Base-by-base conservation (phyloP, 2,797 vertebrate species). In the Falco concolor region DNA sequence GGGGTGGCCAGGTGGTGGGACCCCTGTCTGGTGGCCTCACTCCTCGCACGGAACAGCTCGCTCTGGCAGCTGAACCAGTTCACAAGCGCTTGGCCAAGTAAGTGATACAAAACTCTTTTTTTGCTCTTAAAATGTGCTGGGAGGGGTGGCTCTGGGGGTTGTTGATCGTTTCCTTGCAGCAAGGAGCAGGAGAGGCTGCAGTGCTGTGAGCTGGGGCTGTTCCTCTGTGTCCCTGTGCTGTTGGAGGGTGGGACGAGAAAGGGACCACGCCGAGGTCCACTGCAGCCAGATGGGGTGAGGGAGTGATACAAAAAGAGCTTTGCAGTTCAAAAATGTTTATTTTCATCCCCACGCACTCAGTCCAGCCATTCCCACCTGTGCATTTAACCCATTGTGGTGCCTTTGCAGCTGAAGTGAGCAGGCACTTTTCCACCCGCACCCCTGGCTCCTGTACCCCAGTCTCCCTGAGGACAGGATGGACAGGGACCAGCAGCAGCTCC, bases 21-120 rank as follows among this genome's bases (percentile, higher is more conserved):
- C 70, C 42, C 60, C 25, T 1, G 1, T 28, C 28, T 3, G 1
- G 32, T 44, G 73, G 76, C 80, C 85, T 78, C 16, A 0, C 36
- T 89, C 36, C 30, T 45, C 0, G 0, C 7, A 2, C 1, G 2
- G 60, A 28, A 21, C 4, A 1, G 38, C 20, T 83, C 1, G 0
- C 44, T 76, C 45, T 0, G 0, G 44, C 14, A 2, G 63, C 56
- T 89, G 63, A 47, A 81, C 63, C 76, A 0, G 0, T 47, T 60
- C 6, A 2, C 40, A 30, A 54, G 56, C 0, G 0, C 77, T 89
- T 2, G 0, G 63, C 32, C 82, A 88, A 78, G 96, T 97, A 65
- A 94, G 96, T 90, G 77, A 59, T 38, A 53, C 16, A 49, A 83
- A 92, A 88, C 16, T 76, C 50, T 45, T 27, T 32, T 38, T 36